Conservation (phyloP, 2,113 vertebrate genomes). For the Aplodontia rufa region DNA sequence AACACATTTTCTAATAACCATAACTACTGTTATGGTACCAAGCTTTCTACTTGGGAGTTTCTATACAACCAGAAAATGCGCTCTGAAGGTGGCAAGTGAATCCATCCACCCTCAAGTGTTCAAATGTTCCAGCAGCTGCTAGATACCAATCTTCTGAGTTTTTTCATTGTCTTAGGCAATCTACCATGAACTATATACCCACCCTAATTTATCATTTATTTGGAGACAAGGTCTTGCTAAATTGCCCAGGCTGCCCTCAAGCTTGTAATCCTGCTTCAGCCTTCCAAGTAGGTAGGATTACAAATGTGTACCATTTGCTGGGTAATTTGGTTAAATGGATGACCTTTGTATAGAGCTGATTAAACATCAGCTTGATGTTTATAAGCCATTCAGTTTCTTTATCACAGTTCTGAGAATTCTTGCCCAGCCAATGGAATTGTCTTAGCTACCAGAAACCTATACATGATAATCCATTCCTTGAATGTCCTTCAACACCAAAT, state of each 20-base stretch:
- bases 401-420: not conserved
- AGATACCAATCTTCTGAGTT: not conserved
- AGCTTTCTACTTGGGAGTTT: not conserved
- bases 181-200: too few relatives aligned
- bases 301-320: not conserved
- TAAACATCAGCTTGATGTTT: not conserved
- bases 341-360: too few relatives aligned
- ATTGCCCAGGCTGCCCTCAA: not conserved
- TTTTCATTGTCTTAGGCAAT: not conserved
- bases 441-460: not conserved
- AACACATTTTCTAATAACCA: not conserved
- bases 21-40: not conserved
- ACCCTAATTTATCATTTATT: not conserved
- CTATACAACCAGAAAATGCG: not conserved
- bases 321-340: too few relatives aligned
- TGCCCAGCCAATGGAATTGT: not conserved
- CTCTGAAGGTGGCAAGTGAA: not conserved
- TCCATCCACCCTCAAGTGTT: not conserved
- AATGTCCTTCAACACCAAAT: not conserved
- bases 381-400: not conserved
- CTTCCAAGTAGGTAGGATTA: not conserved
- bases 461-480: not conserved
- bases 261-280: not conserved
- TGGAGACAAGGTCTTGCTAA: not conserved
- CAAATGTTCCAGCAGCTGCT: not conserved